phyloP scores from a whole-genome alignment of 2,888 invertebrate genomes.

The Caenorhabditis sinica region DNA sequence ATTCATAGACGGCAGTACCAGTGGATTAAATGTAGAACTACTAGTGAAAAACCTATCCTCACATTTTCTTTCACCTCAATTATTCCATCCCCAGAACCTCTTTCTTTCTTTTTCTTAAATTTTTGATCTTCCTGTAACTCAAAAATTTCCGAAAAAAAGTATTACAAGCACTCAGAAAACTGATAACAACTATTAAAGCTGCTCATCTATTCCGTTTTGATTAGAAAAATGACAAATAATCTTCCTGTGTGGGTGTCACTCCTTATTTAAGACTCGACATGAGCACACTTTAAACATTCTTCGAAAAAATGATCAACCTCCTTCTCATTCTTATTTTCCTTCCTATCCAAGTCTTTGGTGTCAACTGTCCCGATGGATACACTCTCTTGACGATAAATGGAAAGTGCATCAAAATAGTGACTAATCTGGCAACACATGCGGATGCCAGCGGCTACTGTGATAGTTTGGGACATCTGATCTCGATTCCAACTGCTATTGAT shows the following conservation, averaged over 20 bases:
- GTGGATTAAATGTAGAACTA: too few relatives aligned
- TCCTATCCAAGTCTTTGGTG: background rate
- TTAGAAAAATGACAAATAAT: background rate
- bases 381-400: slow-evolving; percentile 8
- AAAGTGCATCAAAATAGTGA: slow-evolving; percentile 36
- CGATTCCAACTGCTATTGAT: slow-evolving; percentile 35
- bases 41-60: too few relatives aligned
- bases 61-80: too few relatives aligned
- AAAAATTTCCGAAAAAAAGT: too few relatives aligned
- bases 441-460: slow-evolving; percentile 43
- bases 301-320: background rate
- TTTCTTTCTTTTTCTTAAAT: too few relatives aligned
- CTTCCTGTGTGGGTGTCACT: background rate
- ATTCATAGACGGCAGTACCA: too few relatives aligned
- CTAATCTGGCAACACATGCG: slow-evolving; percentile 7
- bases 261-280: background rate
- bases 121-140: too few relatives aligned
- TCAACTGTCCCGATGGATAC: slow-evolving; percentile 42
- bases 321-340: background rate
- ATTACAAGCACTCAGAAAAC: too few relatives aligned
- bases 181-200: too few relatives aligned
- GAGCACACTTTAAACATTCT: background rate
- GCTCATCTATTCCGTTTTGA: too few relatives aligned
- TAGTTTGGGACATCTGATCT: slow-evolving; percentile 37
- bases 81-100: too few relatives aligned